Conservation (phyloP, 2,113 vertebrate genomes). For the Strigops habroptila region DNA sequence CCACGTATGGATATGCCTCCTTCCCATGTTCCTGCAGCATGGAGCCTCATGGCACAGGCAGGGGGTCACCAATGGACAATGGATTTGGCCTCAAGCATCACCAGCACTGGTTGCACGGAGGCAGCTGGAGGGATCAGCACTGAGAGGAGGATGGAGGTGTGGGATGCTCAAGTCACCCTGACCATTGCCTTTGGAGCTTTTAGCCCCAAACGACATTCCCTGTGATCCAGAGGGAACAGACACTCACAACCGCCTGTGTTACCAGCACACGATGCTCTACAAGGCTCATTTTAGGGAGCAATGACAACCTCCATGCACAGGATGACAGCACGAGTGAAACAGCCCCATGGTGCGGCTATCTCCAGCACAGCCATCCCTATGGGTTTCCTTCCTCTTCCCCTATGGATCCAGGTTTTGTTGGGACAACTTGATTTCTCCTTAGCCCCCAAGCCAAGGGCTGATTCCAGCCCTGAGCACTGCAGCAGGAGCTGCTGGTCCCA, state of each 20-base stretch:
- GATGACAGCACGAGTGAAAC: neutral
- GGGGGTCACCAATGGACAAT: accelerated
- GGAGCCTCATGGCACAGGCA: accelerated
- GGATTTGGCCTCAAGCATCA: neutral
- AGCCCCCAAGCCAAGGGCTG: neutral
- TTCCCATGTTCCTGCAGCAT: too few species aligned
- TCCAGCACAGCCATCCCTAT: neutral
- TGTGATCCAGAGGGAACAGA: accelerated
- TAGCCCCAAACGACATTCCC: neutral
- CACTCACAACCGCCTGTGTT: accelerated
- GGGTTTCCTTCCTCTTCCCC: too few species aligned
- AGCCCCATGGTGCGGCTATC: accelerated
- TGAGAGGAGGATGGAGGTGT: neutral
- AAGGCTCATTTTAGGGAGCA: neutral
- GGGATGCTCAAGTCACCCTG: neutral
- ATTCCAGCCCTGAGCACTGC: accelerated
- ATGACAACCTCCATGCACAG: accelerated
- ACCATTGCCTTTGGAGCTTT: accelerated
- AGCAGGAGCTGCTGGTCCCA: neutral
- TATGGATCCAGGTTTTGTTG: neutral
- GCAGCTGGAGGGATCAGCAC: accelerated
- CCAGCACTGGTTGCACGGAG: neutral
- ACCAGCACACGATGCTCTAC: accelerated
- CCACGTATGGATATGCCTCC: accelerated
- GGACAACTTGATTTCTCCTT: neutral